phyloP scores from a whole-genome alignment of 2,797 vertebrate genomes.

The Cyprinodon diabolis region DNA sequence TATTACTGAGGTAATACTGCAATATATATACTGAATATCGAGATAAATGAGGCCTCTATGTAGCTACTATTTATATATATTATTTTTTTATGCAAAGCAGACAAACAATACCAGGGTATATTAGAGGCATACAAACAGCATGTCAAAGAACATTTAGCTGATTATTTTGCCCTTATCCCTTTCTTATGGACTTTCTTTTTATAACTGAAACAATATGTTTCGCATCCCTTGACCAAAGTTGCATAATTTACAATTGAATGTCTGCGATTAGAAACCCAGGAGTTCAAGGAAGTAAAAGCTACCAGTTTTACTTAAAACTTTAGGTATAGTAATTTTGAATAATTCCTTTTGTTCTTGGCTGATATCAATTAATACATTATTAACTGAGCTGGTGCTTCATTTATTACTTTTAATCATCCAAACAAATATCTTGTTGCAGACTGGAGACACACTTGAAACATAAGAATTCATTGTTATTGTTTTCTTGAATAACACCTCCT shows the following conservation, averaged over 20 bases:
- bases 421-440: neutral
- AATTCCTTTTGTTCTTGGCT: constrained; percentile 19
- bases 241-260: constrained; percentile 16
- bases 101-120: constrained; percentile 28
- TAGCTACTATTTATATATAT: constrained; percentile 30
- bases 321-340: constrained; percentile 9
- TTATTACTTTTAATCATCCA: constrained; percentile 28
- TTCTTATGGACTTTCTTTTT: constrained; percentile 1
- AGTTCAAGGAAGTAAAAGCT: constrained; percentile 2
- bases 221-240: neutral
- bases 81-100: constrained; percentile 55
- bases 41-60: constrained; percentile 24
- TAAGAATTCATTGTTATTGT: constrained; percentile 38
- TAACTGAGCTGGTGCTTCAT: constrained; percentile 5
- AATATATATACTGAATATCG: too few species aligned
- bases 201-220: constrained; percentile 15
- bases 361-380: constrained; percentile 18
- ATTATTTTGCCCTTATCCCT: constrained; percentile 19
- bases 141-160: constrained; percentile 13
- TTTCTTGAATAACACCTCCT: constrained; percentile 57
- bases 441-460: constrained; percentile 56
- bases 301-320: constrained; percentile 12
- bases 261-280: constrained; percentile 14
- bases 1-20: neutral
- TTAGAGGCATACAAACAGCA: neutral